phyloP scores from a whole-genome alignment of 2,888 invertebrate genomes.

The Trachelus stipa region DNA sequence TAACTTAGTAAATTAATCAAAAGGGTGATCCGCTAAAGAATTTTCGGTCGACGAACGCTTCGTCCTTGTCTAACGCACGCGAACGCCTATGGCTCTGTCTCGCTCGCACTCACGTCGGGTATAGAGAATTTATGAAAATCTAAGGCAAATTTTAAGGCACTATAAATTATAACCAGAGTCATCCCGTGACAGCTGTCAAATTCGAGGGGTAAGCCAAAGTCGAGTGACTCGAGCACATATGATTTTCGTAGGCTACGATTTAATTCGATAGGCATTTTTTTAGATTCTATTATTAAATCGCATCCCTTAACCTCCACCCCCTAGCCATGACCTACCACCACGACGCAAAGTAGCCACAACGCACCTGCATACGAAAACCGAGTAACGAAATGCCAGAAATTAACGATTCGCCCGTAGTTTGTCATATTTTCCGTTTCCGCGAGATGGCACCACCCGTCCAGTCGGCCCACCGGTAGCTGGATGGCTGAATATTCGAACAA shows the following conservation, averaged over 20 bases:
- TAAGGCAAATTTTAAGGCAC: too few relatives aligned
- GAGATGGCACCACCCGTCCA: neutral
- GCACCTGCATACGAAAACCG: neutral
- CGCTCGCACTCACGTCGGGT: neutral
- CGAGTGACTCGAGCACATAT: neutral
- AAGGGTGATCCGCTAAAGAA: neutral
- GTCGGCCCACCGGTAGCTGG: neutral
- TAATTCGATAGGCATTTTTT: neutral
- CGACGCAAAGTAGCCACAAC: neutral
- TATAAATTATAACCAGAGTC: too few relatives aligned
- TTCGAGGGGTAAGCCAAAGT: neutral
- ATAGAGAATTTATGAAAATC: too few relatives aligned
- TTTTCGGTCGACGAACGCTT: neutral
- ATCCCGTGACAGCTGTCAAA: neutral
- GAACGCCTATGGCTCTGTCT: neutral
- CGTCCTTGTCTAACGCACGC: neutral
- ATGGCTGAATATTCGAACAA: slow-evolving; percentile 38
- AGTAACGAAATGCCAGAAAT: neutral
- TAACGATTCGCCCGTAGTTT: neutral
- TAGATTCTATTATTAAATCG: neutral
- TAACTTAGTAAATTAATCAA: neutral
- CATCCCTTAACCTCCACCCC: neutral
- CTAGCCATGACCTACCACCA: neutral
- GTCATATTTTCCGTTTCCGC: neutral
- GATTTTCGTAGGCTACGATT: too few relatives aligned